Evolutionary conservation across 2,888 invertebrate species (phyloP).

Genomic region (Oeneis ivallda): DNA sequence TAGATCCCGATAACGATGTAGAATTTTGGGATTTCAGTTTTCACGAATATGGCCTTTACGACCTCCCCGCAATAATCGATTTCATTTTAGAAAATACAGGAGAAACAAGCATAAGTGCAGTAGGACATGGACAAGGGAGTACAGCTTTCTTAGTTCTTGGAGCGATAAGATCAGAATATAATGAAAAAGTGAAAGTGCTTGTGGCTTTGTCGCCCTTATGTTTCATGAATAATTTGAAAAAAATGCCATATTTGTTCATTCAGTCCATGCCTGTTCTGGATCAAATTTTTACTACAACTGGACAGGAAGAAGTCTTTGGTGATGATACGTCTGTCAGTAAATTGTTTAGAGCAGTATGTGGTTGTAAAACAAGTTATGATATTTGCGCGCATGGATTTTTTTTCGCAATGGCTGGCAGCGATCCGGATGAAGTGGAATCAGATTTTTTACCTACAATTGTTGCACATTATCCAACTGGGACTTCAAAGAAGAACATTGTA

Average conservation of each 20-base stretch:
- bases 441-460: constrained; percentile 54
- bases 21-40: constrained; percentile 80
- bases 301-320: constrained; percentile 44
- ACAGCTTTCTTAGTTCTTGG: constrained; percentile 78
- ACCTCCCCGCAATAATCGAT: constrained; percentile 83
- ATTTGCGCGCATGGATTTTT: constrained; percentile 54
- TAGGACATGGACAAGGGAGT: constrained; percentile 86
- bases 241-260: constrained; percentile 47
- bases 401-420: constrained; percentile 72
- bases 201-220: constrained; percentile 81
- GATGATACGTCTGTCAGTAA: constrained; percentile 34
- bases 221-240: constrained; percentile 61
- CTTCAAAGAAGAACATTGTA: constrained; percentile 45
- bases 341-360: constrained; percentile 36
- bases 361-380: constrained; percentile 37
- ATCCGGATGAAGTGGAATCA: constrained; percentile 74
- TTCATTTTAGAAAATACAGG: constrained; percentile 62
- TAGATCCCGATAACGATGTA: constrained; percentile 54
- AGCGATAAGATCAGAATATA: constrained; percentile 76
- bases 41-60: constrained; percentile 86
- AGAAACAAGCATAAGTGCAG: constrained; percentile 77
- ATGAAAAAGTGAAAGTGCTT: constrained; percentile 74
- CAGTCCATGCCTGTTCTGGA: constrained; percentile 49
- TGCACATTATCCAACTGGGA: constrained; percentile 47
- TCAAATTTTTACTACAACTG: constrained; percentile 61